Evolutionary conservation across 2,113 vertebrate genomes (phyloP).

Genomic region (Melospiza melodia): DNA sequence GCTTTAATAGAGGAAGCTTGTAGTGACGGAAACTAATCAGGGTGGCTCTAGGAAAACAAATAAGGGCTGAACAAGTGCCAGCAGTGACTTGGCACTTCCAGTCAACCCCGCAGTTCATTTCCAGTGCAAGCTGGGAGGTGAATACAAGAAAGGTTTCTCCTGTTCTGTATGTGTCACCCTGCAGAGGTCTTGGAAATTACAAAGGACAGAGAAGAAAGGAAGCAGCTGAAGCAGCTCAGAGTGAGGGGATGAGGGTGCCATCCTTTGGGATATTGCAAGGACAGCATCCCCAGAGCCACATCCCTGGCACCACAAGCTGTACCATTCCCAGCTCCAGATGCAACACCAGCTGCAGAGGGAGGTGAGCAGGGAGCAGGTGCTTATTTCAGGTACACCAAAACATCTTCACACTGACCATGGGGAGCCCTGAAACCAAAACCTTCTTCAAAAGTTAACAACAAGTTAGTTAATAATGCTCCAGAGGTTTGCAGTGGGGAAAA

Average conservation of each 20-base stretch:
- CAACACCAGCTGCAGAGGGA: neutral
- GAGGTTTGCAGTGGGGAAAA: neutral
- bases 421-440: neutral
- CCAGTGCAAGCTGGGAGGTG: constrained; percentile 43
- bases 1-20: constrained; percentile 51
- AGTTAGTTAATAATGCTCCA: neutral
- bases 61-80: constrained; percentile 61
- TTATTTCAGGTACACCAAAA: neutral
- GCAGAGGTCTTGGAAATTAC: neutral
- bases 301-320: neutral
- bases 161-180: neutral
- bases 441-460: neutral
- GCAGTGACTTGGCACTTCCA: constrained; percentile 72
- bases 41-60: constrained; percentile 69
- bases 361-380: neutral
- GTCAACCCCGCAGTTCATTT: constrained; percentile 50
- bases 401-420: accelerated
- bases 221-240: neutral
- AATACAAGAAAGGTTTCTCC: neutral
- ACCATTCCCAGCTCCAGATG: neutral
- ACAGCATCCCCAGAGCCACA: neutral
- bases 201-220: neutral
- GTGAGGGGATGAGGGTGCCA: neutral
- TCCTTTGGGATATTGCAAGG: neutral
- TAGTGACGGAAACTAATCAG: constrained; percentile 73